phyloP scores from a whole-genome alignment of 2,797 vertebrate genomes.

The Adelosebastes latens region DNA sequence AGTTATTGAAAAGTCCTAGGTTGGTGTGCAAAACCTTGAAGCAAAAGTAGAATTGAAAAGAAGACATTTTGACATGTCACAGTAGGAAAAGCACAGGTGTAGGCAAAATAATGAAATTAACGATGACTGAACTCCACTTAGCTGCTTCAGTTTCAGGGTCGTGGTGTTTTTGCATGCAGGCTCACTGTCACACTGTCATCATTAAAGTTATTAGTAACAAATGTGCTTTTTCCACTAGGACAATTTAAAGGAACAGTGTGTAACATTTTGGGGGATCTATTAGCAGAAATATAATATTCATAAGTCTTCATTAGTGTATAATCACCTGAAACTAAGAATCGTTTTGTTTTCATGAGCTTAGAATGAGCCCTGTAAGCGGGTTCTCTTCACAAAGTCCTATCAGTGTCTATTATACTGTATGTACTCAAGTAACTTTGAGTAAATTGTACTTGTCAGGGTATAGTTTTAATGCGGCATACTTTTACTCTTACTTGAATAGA shows the following conservation, averaged over 20 bases:
- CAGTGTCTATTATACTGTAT: too few species aligned
- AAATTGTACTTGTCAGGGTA: too few species aligned
- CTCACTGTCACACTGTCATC: not conserved
- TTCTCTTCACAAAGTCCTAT: too few species aligned
- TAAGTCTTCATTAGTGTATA: too few species aligned
- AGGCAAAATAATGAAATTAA: conserved; percentile 1
- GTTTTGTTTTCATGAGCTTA: too few species aligned
- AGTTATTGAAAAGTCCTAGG: conserved; percentile 6
- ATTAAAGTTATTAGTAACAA: not conserved
- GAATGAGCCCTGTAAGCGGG: too few species aligned
- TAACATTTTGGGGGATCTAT: too few species aligned
- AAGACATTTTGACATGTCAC: not conserved
- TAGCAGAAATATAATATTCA: too few species aligned
- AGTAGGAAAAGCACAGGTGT: not conserved
- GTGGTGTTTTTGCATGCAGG: not conserved
- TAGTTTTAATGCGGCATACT: too few species aligned
- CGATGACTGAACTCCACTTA: not conserved
- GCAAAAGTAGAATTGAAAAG: not conserved
- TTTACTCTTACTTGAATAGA: too few species aligned
- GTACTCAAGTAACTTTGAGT: too few species aligned
- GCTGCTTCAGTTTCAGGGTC: not conserved
- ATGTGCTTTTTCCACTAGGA: not conserved
- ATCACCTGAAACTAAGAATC: too few species aligned
- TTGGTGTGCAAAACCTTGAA: not conserved
- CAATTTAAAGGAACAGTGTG: not conserved